Evolutionary conservation across 2,888 invertebrate genomes (phyloP).

Genomic region (Galerucella nymphaeae): DNA sequence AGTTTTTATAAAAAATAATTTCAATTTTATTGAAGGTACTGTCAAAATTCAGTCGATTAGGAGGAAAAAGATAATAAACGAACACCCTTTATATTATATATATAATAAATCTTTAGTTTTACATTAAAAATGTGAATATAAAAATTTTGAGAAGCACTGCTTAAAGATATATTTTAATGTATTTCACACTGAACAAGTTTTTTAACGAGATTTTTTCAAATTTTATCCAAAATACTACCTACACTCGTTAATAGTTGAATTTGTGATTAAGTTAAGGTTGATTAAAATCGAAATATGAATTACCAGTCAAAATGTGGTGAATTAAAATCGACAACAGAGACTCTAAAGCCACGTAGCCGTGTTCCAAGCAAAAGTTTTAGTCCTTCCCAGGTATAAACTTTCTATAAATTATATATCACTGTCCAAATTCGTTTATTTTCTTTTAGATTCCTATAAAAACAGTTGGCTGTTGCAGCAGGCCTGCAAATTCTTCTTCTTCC

Average conservation of each 20-base stretch:
- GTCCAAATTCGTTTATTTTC: neutral
- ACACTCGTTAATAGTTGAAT: too few species aligned
- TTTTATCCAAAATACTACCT: too few species aligned
- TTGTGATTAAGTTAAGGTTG: too few species aligned
- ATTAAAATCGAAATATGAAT: neutral
- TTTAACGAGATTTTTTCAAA: too few species aligned
- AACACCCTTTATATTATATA: too few species aligned
- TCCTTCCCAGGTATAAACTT: neutral
- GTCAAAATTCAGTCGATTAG: too few species aligned
- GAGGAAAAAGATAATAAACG: too few species aligned
- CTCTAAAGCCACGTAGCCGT: neutral
- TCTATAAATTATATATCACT: neutral
- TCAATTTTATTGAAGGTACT: too few species aligned
- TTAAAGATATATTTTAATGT: neutral
- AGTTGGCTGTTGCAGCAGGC: neutral
- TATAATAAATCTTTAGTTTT: too few species aligned
- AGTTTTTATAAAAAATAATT: too few species aligned
- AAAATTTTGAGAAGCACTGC: neutral
- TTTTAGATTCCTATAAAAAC: neutral
- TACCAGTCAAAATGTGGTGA: neutral
- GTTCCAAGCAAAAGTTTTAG: neutral
- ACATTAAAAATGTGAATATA: neutral
- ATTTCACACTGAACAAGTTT: too few species aligned
- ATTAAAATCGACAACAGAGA: neutral
- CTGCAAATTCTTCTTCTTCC: neutral